Evolutionary conservation across 53 echinoderm and acorn worm genomes (phyloP).

Genomic region (Paracentrotus lividus): DNA sequence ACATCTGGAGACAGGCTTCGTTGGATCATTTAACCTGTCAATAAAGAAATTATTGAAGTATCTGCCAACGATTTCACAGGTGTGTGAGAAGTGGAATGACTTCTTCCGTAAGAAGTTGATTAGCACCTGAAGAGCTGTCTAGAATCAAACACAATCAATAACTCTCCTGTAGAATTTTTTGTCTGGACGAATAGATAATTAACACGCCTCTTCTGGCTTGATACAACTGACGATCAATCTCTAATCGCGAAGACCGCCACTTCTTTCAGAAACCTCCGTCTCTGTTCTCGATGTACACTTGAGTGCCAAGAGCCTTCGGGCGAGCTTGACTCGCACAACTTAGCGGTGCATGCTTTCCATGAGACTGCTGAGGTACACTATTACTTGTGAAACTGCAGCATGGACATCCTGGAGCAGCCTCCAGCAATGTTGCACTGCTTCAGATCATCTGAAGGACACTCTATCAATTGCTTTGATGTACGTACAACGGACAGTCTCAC

Average conservation of each 20-base stretch:
- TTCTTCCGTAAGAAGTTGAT: no score
- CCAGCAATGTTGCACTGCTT: neutral
- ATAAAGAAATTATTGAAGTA: no score
- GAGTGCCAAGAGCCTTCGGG: neutral
- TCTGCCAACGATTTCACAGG: no score
- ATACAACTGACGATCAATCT: neutral
- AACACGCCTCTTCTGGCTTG: neutral
- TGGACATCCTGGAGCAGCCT: neutral
- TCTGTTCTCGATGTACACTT: neutral
- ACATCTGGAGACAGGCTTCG: no score
- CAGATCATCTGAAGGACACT: neutral
- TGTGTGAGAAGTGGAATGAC: no score
- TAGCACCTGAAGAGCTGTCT: neutral
- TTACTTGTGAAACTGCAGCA: neutral
- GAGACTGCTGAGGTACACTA: neutral
- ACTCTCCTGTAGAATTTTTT: neutral
- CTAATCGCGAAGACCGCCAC: neutral
- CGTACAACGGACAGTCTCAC: no score
- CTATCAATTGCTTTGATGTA: neutral
- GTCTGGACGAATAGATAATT: neutral
- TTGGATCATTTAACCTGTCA: no score
- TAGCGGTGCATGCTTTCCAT: neutral
- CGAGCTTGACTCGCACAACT: neutral
- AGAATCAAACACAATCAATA: neutral
- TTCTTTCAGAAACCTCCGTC: neutral